phyloP scores from a whole-genome alignment of 2,113 vertebrate species.

The Coreoperca whiteheadi region DNA sequence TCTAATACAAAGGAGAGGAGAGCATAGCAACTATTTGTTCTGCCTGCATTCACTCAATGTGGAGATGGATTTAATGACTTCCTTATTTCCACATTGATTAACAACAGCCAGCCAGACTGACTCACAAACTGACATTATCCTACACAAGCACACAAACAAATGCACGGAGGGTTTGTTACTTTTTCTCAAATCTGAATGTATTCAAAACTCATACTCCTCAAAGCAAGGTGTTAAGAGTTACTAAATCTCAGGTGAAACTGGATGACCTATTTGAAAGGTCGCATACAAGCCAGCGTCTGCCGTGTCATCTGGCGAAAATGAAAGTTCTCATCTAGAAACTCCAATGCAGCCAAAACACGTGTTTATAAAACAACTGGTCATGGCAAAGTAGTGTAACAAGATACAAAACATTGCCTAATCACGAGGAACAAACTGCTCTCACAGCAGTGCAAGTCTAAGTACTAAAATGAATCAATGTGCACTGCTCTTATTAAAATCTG shows the following conservation, averaged over 20 bases:
- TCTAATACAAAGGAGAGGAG: constrained; percentile 33
- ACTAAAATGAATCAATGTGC: background rate
- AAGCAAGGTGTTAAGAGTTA: background rate
- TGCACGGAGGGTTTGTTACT: background rate
- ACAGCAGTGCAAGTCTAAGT: background rate
- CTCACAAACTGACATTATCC: constrained; percentile 23
- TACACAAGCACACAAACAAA: constrained; percentile 35
- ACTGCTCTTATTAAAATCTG: background rate
- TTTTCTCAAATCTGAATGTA: background rate
- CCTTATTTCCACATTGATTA: constrained; percentile 62
- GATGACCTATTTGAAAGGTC: constrained; percentile 1
- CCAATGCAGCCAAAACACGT: background rate
- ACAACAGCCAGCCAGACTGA: constrained; percentile 53
- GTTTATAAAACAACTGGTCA: constrained; percentile 13
- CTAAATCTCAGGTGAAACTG: background rate
- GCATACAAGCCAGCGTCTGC: background rate
- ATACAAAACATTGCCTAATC: constrained; percentile 14
- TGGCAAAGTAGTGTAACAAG: background rate
- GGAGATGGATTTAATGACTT: constrained; percentile 66
- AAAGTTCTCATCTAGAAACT: constrained; percentile 16
- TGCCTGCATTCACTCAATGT: constrained; percentile 55
- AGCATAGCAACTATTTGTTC: constrained; percentile 28
- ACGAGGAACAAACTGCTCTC: background rate
- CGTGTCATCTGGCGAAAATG: constrained; percentile 2
- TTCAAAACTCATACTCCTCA: background rate